Conservation (phyloP, 2,888 invertebrate genomes). For the Folsomia manolachei region DNA sequence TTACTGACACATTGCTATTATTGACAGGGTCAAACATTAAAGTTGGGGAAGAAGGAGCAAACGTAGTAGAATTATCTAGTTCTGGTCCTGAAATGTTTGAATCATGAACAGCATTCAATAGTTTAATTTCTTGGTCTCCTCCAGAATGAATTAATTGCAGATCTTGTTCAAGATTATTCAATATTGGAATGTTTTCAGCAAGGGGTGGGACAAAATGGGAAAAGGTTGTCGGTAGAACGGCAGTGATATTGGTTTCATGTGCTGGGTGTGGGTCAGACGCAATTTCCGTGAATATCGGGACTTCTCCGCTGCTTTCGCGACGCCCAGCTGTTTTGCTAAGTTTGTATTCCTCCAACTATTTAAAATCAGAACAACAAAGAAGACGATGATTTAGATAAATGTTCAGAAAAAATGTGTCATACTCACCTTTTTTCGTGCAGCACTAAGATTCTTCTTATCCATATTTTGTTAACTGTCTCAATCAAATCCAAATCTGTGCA, state of each 20-base stretch:
- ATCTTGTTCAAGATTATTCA: not conserved
- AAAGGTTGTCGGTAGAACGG: not conserved
- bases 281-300: not conserved
- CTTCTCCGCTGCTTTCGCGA: not conserved
- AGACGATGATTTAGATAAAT: not conserved
- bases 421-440: constrained; percentile 34
- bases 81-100: constrained; percentile 1
- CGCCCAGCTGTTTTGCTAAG: not conserved
- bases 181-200: not conserved
- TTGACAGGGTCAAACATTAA: not conserved
- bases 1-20: not conserved
- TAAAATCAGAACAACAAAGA: not conserved
- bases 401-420: not conserved
- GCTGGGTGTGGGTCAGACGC: not conserved
- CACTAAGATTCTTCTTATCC: constrained; percentile 29
- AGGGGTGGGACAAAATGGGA: constrained; percentile 9
- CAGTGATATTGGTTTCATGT: not conserved
- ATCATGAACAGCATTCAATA: not conserved
- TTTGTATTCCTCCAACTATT: constrained; percentile 36
- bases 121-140: not conserved
- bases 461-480: constrained; percentile 15
- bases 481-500: not conserved
- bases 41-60: not conserved
- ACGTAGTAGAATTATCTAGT: not conserved
- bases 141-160: not conserved